Evolutionary conservation across 1,140 invertebrate genomes (phyloP), one percentile per base, ranked within the genome.

Genomic region (Tetramorium alpestre): DNA sequence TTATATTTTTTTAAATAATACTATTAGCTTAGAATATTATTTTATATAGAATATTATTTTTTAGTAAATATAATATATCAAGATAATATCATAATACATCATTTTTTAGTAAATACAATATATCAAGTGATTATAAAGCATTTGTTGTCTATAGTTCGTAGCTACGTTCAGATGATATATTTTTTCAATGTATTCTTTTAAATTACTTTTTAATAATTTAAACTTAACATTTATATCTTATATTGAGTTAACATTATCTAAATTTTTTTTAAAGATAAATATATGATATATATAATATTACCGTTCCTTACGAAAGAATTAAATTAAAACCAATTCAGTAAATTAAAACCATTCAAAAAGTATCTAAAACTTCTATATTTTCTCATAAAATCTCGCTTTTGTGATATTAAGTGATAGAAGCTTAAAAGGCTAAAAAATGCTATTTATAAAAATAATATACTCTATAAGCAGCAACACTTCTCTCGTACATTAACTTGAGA

Each of bases 401-500:
- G 41, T 22, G 6, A 22, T 51, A 6, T 16, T 25, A 51, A 67
- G 67, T 7, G 64, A 56, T 75, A 22, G 3, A 49, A 25, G 22
- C 3, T 47, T 10, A n/a, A n/a, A 4, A 44, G 4, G 13, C 51
- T 38, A 72, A 18, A n/a, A 72, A 18, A n/a, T 58, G 38, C 25
- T 75, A 75, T 60, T 82, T 60, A 64, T 25, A n/a, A 33, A 33
- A 49, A 3, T 25, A 13, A 60, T 60, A 44, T 22, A 38, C 25
- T 11, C 18, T 25, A 47, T 49, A n/a, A 33, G 54, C 13, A 72
- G 25, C 25, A 56, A 60, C 44, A 33, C 33, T 41, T 69, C 7
- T 81, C 25, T 49, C 80, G 80, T 51, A 18, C 25, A 60, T 73
- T 73, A 84, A n/a, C 28, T 47, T 13, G 80, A 84, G 80, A 84